Conservation (phyloP, 2,797 vertebrate species). For the Gephyroberyx darwinii region DNA sequence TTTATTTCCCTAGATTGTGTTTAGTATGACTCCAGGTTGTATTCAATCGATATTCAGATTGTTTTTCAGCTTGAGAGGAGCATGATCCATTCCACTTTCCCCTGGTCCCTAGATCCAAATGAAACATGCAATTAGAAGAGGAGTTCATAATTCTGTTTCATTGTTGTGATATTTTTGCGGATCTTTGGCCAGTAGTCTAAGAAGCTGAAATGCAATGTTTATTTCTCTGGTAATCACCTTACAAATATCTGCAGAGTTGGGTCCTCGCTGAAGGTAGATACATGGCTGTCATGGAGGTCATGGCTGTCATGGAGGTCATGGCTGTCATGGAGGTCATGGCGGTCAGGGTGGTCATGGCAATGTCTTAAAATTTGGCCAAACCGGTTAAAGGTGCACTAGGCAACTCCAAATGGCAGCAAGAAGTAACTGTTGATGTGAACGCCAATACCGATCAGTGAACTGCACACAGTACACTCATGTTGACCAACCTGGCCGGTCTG, state of each 20-base stretch:
- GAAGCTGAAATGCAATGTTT: slow-evolving; percentile 26
- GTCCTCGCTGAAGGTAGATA: neutral
- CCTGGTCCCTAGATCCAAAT: neutral
- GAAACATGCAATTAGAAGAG: neutral
- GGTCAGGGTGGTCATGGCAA: no score
- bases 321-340: no score
- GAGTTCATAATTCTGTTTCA: neutral
- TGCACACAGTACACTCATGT: no score
- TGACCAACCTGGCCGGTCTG: no score
- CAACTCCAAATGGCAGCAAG: no score
- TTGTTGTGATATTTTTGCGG: neutral
- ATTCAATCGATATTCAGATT: slow-evolving; percentile 43
- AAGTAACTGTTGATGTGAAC: no score
- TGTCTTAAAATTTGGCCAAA: neutral
- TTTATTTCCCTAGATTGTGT: slow-evolving; percentile 62
- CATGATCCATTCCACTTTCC: neutral
- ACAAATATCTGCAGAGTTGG: slow-evolving; percentile 12
- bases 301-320: no score
- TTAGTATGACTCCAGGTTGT: slow-evolving; percentile 69
- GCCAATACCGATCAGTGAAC: no score
- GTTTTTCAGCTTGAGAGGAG: neutral
- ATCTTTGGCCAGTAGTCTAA: neutral
- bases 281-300: neutral
- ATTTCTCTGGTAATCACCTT: slow-evolving; percentile 3
- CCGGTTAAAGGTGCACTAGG: no score